A percentile compares a stretch with the other conserved stretches of the same genome.
These are phyloP conservation scores for Dicrostonyx torquatus DNA, from an alignment of 2,797 vertebrate genomes.

Conservation along the genomic window DNA sequence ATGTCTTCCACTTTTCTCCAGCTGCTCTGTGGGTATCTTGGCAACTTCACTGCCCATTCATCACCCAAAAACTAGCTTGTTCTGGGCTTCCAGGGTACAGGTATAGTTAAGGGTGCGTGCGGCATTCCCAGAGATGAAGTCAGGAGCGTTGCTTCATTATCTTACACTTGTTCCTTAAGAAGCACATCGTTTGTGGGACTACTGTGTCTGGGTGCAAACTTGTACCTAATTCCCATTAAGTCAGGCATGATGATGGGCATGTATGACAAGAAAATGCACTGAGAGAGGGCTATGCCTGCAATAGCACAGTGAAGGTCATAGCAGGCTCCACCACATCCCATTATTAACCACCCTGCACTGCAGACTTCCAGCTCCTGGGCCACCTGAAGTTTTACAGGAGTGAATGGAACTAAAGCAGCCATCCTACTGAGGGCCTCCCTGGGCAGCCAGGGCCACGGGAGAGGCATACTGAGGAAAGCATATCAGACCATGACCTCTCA, in stretches of 20 bases:
- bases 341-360: background rate
- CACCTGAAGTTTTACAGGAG: background rate
- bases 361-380: background rate
- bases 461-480: background rate
- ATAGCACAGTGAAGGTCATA: background rate
- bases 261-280: background rate
- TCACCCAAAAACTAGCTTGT: background rate
- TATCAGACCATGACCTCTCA: background rate
- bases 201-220: background rate
- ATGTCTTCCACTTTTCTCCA: background rate
- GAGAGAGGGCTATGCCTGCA: background rate
- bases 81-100: background rate
- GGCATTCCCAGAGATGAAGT: background rate
- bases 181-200: background rate
- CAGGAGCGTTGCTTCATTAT: background rate
- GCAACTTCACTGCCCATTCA: background rate
- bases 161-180: too few relatives aligned
- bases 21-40: background rate
- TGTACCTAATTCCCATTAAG: background rate
- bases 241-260: background rate
- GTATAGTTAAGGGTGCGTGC: background rate
- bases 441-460: accelerated
- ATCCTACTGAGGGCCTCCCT: background rate
- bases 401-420: background rate
- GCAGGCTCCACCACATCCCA: background rate